These are phyloP conservation scores for Brachyalestes nurse DNA, from an alignment of 2,797 vertebrate genomes.

Conservation along the genomic window DNA sequence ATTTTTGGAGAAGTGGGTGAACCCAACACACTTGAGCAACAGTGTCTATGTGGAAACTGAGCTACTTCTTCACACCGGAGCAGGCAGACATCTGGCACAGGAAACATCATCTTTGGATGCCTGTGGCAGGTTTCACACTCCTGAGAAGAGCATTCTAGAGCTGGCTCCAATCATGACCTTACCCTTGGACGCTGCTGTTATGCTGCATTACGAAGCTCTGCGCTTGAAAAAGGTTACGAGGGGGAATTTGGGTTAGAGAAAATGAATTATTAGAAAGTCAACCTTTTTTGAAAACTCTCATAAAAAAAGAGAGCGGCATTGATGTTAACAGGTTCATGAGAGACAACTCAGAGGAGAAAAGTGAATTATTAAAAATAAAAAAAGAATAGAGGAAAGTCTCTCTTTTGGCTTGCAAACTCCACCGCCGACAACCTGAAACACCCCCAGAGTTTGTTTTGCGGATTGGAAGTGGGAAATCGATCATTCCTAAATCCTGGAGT, in stretches of 20 bases:
- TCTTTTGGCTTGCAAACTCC: constrained; percentile 74
- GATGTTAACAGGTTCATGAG: constrained; percentile 65
- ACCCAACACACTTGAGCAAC: constrained; percentile 61
- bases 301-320: constrained; percentile 71
- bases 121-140: constrained; percentile 58
- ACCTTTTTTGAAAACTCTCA: constrained; percentile 71
- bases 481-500: constrained; percentile 65
- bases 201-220: constrained; percentile 81
- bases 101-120: constrained; percentile 70
- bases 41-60: constrained; percentile 50
- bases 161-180: constrained; percentile 73
- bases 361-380: constrained; percentile 57
- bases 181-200: constrained; percentile 79
- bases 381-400: constrained; percentile 56
- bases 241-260: constrained; percentile 87
- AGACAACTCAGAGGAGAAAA: constrained; percentile 65
- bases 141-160: constrained; percentile 39
- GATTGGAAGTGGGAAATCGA: constrained; percentile 64
- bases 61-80: constrained; percentile 77
- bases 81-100: constrained; percentile 68
- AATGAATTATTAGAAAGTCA: constrained; percentile 82
- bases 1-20: constrained; percentile 64
- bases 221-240: constrained; percentile 83
- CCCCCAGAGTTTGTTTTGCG: constrained; percentile 67
- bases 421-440: constrained; percentile 79